Evolutionary conservation across 1,140 invertebrate genomes (phyloP), one percentile per base, ranked within the genome.

Genomic region (Drosophila chauvacae): DNA sequence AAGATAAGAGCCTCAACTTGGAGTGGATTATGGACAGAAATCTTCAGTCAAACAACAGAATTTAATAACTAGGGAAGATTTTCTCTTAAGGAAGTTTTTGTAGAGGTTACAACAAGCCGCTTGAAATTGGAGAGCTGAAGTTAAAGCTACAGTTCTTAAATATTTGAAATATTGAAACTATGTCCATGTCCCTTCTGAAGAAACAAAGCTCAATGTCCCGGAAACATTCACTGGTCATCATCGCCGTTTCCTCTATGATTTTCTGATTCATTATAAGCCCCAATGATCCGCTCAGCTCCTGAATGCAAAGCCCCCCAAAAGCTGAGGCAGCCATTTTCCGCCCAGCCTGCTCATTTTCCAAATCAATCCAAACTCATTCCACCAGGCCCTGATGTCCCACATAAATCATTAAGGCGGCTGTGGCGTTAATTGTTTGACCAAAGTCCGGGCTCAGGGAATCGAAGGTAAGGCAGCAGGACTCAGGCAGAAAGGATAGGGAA

Each of bases 381-480:
- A 10, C 13, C 30, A 35, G 5, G 28, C 26, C 53, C 51, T 59
- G 72, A 65, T 62, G 44, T 26, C 60, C 42, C 71, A 66, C 85
- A 88, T 88, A 81, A 88, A 88, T 88, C 85, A 88, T 88, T 81
- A 90, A 81, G 73, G 77, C 78, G 45, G 55, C 69, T 72, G 66
- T 72, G 69, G 59, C 81, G 85, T 90, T 88, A 88, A 88, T 88
- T 88, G 85, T 88, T 90, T 85, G 81, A 55, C 77, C 78, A 85
- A 71, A 71, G 69, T 72, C 66, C 66, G 39, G 51, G 65, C 44
- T 35, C 62, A 44, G 51, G 41, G 28, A 61, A 44, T 65, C 57
- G 57, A 62, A 64, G 62, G 62, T 62, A 65, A 62, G 3, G 28
- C 62, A 68, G 11, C 18, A 23, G 64, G 10, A 45, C 7, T n/a